Base-by-base conservation (phyloP, 2,113 vertebrate species). In the Rana temporaria region DNA sequence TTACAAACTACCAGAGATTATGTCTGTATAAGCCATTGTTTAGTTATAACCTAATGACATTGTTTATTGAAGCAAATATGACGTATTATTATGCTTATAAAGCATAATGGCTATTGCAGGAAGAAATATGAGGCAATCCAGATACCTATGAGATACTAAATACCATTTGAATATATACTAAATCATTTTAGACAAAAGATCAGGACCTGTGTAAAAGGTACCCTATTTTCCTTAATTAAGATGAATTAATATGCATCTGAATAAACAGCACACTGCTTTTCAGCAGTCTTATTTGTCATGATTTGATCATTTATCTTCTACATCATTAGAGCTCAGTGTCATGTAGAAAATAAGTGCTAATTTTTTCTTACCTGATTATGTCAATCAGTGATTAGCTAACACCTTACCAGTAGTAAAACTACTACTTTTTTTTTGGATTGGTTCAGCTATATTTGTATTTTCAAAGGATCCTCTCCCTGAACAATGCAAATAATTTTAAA, bases 111-210 rank as follows among this genome's bases (percentile, higher is more conserved):
- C 9, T 48, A 48, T 14, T 48, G 42, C 42, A 48, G 38, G 34
- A 34, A 75, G 76, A 38, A 11, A 69, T 22, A 74, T 38, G 85
- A 88, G 81, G 55, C 57, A 55, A 1, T n/a, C 60, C 79, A 70
- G 26, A 69, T 53, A 79, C 1, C 38, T 7, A 34, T 19, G 24
- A 4, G 78, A 53, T 82, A 82, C 59, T 67, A 59, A 85, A 84
- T 86, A 79, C 62, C 0, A 67, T 26, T 17, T 30, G 3, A 75
- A 4, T 64, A 63, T 26, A 1, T 70, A 74, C 24, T 30, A 59
- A 71, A 72, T 67, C 57, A 59, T 11, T 73, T 56, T 73, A 30
- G 70, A 67, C 69, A 79, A 73, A 53, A 18, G 30, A 67, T 64
- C 53, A 56, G 79, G 53, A 60, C 19, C 22, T 69, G 67, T 19